Evolutionary conservation across 2,888 invertebrate species (phyloP).

Genomic region (Brachyptera risi): DNA sequence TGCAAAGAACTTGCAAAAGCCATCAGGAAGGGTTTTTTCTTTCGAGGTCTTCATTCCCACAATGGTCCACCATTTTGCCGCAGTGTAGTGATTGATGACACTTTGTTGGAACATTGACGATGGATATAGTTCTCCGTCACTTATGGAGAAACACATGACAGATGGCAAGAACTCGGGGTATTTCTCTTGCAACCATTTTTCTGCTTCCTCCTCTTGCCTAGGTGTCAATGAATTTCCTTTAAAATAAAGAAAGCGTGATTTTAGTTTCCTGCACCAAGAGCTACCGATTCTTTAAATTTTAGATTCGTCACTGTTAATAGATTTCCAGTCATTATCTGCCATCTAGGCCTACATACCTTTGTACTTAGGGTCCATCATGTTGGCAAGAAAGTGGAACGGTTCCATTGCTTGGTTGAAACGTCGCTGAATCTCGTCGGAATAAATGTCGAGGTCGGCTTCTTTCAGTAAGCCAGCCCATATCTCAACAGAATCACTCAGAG

Average conservation of each 20-base stretch:
- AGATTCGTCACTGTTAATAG: too few relatives aligned
- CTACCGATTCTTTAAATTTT: too few relatives aligned
- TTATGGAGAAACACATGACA: not conserved
- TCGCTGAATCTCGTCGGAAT: not conserved
- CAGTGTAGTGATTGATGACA: too few relatives aligned
- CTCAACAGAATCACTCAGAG: slow-evolving; percentile 18
- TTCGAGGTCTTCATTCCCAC: not conserved
- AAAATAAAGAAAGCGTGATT: too few relatives aligned
- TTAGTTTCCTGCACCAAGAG: too few relatives aligned
- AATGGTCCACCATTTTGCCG: not conserved
- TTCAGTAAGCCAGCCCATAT: slow-evolving; percentile 1
- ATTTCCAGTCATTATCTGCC: too few relatives aligned
- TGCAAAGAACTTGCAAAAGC: not conserved
- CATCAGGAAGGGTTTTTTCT: not conserved
- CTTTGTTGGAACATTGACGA: not conserved
- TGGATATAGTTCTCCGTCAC: not conserved
- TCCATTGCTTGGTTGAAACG: not conserved
- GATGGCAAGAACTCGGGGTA: not conserved
- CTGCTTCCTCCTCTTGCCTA: not conserved
- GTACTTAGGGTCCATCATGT: slow-evolving; percentile 1
- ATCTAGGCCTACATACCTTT: too few relatives aligned
- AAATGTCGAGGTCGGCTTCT: not conserved
- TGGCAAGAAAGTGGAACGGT: not conserved
- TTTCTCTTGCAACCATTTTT: not conserved
- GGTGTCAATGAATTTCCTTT: not conserved